Evolutionary conservation across 2,113 vertebrate species (phyloP).

Genomic region (Hepsetus odoe): DNA sequence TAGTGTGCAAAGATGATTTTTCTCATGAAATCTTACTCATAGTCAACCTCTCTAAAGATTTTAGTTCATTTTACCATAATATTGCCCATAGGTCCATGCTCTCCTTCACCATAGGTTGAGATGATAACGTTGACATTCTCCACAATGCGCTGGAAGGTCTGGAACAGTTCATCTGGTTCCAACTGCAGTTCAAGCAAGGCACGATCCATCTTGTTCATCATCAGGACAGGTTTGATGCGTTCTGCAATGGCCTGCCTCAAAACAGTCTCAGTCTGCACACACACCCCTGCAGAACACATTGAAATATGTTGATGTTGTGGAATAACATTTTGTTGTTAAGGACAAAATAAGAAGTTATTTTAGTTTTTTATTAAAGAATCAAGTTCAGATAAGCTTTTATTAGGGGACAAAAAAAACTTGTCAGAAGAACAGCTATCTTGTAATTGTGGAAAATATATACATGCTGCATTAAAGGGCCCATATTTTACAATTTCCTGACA

Average conservation of each 20-base stretch:
- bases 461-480: no score
- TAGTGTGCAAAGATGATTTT: no score
- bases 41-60: no score
- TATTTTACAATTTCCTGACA: no score
- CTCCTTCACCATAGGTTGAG: constrained; percentile 57
- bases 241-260: constrained; percentile 58
- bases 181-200: constrained; percentile 64
- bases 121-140: constrained; percentile 61
- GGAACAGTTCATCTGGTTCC: constrained; percentile 60
- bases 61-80: constrained; percentile 57
- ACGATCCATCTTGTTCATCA: constrained; percentile 65
- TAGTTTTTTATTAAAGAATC: no score
- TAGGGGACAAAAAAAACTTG: no score
- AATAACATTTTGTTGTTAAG: neutral
- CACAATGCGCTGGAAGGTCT: constrained; percentile 58
- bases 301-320: neutral
- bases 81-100: constrained; percentile 62
- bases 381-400: no score
- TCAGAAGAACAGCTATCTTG: neutral
- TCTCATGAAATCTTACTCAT: no score
- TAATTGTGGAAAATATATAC: neutral
- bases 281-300: constrained; percentile 53
- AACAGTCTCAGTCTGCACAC: constrained; percentile 60
- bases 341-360: no score
- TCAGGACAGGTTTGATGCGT: constrained; percentile 54